Evolutionary conservation across 2,888 invertebrate species (phyloP).

Genomic region (Ypsolopha sequella): DNA sequence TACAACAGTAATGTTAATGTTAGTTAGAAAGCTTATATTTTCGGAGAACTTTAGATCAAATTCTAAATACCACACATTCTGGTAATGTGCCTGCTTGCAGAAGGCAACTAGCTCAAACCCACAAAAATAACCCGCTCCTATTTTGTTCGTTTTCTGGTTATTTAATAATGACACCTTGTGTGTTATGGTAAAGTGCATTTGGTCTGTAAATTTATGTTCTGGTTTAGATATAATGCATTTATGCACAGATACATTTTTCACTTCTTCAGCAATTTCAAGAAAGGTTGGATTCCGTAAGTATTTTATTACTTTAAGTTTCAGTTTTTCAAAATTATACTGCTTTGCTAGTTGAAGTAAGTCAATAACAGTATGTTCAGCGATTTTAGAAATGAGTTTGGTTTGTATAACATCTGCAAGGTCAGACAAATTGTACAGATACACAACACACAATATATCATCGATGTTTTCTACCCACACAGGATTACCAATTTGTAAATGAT

Average conservation of each 20-base stretch:
- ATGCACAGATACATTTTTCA: not conserved
- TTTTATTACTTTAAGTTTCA: not conserved
- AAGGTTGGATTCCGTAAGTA: not conserved
- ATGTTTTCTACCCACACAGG: not conserved
- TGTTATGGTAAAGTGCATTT: too few species aligned
- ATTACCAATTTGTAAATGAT: not conserved
- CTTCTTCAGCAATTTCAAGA: not conserved
- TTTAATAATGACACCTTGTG: too few species aligned
- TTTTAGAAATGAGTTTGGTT: not conserved
- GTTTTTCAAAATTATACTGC: not conserved
- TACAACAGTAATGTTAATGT: too few species aligned
- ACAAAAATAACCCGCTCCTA: too few species aligned
- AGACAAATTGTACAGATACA: not conserved
- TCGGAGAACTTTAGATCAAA: too few species aligned
- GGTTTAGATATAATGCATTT: not conserved
- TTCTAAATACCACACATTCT: too few species aligned
- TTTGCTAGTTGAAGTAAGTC: not conserved
- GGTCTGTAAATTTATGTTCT: not conserved
- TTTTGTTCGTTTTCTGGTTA: too few species aligned
- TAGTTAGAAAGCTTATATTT: too few species aligned
- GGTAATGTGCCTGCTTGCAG: too few species aligned
- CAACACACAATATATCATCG: not conserved
- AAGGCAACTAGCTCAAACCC: too few species aligned
- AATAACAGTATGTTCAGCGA: not conserved
- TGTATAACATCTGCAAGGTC: not conserved